Evolutionary conservation across 2,113 vertebrate genomes (phyloP).

Genomic region (Syngnathus typhle): DNA sequence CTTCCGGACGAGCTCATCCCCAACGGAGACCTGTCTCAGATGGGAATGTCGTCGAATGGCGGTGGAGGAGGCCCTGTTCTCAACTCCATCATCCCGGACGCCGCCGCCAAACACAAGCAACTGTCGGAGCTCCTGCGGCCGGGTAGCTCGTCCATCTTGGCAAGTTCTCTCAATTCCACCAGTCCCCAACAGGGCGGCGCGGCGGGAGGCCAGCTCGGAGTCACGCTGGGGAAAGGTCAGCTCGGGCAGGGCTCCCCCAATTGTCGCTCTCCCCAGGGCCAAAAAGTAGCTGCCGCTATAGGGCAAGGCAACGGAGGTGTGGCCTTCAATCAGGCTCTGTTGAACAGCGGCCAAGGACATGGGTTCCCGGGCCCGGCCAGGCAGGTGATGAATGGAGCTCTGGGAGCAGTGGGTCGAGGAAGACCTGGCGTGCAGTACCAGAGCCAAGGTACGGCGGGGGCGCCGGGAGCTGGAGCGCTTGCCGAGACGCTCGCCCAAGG

Average conservation of each 20-base stretch:
- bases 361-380: constrained; percentile 83
- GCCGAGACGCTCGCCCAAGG: constrained; percentile 90
- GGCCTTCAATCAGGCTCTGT: constrained; percentile 84
- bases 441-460: constrained; percentile 80
- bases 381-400: constrained; percentile 90
- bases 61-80: constrained; percentile 58
- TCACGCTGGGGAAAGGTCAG: constrained; percentile 83
- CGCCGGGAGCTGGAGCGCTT: constrained; percentile 82
- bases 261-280: constrained; percentile 82
- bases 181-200: constrained; percentile 79
- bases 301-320: constrained; percentile 81
- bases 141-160: constrained; percentile 78
- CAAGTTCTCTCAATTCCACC: constrained; percentile 74
- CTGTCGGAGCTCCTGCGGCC: constrained; percentile 92
- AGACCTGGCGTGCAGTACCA: constrained; percentile 85
- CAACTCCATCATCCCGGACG: constrained; percentile 83
- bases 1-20: constrained; percentile 97
- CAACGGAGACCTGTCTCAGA: constrained; percentile 84
- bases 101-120: constrained; percentile 94
- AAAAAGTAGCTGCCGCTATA: constrained; percentile 78
- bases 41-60: constrained; percentile 73
- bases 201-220: constrained; percentile 76
- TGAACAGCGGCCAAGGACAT: constrained; percentile 87
- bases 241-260: constrained; percentile 79
- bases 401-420: constrained; percentile 82